Percentiles rank a stretch among this genome's conserved stretches.
phyloP scores from a whole-genome alignment of 64 coral and sea anemone genomes.

The Montipora efflorescens region DNA sequence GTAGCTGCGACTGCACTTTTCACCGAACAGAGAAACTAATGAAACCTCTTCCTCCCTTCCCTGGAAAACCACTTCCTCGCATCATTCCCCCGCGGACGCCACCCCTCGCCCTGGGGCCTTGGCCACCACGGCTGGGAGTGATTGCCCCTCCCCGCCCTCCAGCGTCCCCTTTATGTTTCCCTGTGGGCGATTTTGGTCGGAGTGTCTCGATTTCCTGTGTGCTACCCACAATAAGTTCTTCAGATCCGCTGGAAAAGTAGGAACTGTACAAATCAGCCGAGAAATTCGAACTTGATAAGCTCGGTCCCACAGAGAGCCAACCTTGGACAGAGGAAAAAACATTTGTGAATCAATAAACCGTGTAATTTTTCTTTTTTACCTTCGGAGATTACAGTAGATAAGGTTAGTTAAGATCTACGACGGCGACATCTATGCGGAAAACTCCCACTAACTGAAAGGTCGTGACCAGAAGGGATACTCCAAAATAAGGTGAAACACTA shows the following conservation, averaged over 20 bases:
- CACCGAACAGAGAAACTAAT: slow-evolving; percentile 62
- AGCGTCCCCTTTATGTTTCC: slow-evolving; percentile 89
- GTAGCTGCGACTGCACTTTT: not conserved
- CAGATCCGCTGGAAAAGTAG: slow-evolving; percentile 79
- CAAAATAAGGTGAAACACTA: too few relatives aligned
- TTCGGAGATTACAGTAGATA: too few relatives aligned
- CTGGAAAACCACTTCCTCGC: slow-evolving; percentile 76
- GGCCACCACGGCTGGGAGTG: slow-evolving; percentile 65
- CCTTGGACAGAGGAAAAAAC: slow-evolving; percentile 37
- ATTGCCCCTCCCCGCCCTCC: slow-evolving; percentile 82
- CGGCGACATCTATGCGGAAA: too few relatives aligned
- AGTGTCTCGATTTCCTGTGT: slow-evolving; percentile 98
- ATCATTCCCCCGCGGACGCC: slow-evolving; percentile 82
- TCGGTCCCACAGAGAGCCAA: slow-evolving; percentile 95
- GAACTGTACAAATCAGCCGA: slow-evolving; percentile 93
- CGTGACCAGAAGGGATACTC: too few relatives aligned
- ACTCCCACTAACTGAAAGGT: too few relatives aligned
- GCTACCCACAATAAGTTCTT: slow-evolving; percentile 85
- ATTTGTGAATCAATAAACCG: not conserved
- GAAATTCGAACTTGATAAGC: slow-evolving; percentile 95
- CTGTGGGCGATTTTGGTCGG: slow-evolving; percentile 94
- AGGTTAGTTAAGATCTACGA: too few relatives aligned
- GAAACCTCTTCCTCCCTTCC: slow-evolving; percentile 77
- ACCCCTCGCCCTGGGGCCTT: slow-evolving; percentile 54
- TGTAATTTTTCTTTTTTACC: not conserved